Evolutionary conservation across 2,797 vertebrate genomes (phyloP).

Genomic region (Pseudochirops cupreus): DNA sequence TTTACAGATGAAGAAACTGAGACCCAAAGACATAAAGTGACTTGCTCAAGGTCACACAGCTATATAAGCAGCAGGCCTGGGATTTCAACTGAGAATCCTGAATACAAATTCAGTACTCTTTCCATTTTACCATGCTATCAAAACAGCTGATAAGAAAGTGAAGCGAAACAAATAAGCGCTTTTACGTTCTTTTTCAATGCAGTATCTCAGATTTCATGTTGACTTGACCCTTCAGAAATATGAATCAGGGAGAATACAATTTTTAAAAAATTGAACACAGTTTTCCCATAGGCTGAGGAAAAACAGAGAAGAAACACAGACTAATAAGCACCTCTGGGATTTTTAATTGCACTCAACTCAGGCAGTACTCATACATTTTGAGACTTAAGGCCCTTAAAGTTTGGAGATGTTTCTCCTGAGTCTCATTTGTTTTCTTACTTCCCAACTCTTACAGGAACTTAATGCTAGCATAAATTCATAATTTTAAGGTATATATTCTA

Average conservation of each 20-base stretch:
- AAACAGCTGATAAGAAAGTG: neutral
- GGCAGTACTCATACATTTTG: constrained; percentile 1
- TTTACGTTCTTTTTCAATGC: neutral
- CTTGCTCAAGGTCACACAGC: neutral
- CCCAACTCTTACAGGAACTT: neutral
- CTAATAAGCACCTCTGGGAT: constrained; percentile 9
- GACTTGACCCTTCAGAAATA: neutral
- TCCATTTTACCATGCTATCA: neutral
- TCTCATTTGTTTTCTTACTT: neutral
- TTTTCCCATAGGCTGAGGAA: constrained; percentile 22
- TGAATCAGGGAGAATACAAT: neutral
- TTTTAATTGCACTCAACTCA: constrained; percentile 40
- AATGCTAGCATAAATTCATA: neutral
- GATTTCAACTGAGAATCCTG: neutral
- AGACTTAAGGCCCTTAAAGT: constrained; percentile 47
- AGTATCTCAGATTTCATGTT: neutral
- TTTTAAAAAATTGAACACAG: constrained; percentile 5
- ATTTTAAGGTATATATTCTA: neutral
- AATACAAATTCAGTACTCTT: neutral
- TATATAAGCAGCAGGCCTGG: neutral
- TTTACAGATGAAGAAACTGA: neutral
- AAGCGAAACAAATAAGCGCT: neutral
- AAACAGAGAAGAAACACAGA: constrained; percentile 45
- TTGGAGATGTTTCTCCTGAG: constrained; percentile 27
- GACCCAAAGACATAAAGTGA: neutral